Conservation (phyloP, 2,888 invertebrate species). For the Netelia fuscicornis region DNA sequence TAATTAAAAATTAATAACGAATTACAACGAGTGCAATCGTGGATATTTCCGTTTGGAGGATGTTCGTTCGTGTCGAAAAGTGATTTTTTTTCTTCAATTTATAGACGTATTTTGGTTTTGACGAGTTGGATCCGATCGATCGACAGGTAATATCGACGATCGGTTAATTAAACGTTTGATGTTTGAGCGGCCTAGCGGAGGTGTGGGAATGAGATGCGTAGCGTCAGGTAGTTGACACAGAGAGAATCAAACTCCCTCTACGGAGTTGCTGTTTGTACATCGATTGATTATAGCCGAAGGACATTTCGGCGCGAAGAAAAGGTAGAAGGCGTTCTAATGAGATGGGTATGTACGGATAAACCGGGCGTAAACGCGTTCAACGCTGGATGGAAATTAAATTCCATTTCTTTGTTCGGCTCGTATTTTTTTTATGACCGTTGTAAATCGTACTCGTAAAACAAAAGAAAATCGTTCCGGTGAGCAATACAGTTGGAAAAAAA, state of each 20-base stretch:
- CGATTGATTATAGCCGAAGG: neutral
- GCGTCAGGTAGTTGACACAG: conserved; percentile 1
- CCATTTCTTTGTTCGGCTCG: neutral
- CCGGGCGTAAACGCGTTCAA: neutral
- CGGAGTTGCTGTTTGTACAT: neutral
- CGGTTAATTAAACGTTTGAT: conserved; percentile 24
- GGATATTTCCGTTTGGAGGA: too few species aligned
- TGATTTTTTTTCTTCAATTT: neutral
- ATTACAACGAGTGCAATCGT: too few species aligned
- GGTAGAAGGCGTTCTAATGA: neutral
- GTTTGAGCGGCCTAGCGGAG: neutral
- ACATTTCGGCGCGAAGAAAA: neutral
- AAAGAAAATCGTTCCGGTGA: neutral
- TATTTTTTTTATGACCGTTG: neutral
- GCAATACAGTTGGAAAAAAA: neutral
- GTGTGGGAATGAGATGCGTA: neutral
- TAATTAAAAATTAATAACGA: too few species aligned
- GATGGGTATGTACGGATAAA: neutral
- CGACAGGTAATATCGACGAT: conserved; percentile 10
- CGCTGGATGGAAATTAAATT: too few species aligned
- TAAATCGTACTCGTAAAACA: neutral
- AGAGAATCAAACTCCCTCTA: conserved; percentile 10
- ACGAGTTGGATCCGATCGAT: conserved; percentile 1
- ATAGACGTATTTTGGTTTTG: neutral
- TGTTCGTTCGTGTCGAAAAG: neutral